Base-by-base conservation (phyloP, 1,140 invertebrate genomes). In the Atta texana region DNA sequence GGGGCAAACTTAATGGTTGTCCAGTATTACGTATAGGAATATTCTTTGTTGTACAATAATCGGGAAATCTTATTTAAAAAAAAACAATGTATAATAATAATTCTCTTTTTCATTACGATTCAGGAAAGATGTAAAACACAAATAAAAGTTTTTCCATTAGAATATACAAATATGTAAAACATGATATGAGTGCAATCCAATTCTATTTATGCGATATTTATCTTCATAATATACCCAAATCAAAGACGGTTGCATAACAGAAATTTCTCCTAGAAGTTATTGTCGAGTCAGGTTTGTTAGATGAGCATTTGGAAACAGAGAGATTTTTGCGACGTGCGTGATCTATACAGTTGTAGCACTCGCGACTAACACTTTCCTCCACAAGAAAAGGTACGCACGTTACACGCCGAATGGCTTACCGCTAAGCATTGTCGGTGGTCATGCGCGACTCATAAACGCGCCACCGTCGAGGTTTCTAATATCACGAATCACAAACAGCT, bases 391-490 rank as follows among this genome's bases (percentile, higher is more conserved):
- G 61, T 78, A 90, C 63, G 87, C 89, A 85, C 82, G 24, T 88
- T 87, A 72, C 89, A 77, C 87, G 84, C 78, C 81, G 66, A 91
- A 91, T 88, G 82, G 87, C 82, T 89, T 90, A 88, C 89, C 89
- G 81, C 87, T 78, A 78, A 75, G 71, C 88, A 91, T 91, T 91
- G 90, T 91, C 90, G 85, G 90, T 84, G 89, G 90, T 91, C 90
- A 91, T 91, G 90, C 90, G 66, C 90, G 66, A 81, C 87, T 91
- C 90, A 88, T 91, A 91, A 91, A 91, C 87, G 90, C 89, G 74
- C 76, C 77, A 76, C 61, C 57, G 71, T 39, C 71, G 76, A 87
- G 88, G 85, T 91, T 91, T 91, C 88, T 88, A 90, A 91, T 90
- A 86, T 86, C 87, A 59, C 51, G 24, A 74, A 72, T 66, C 28